Evolutionary conservation across 2,888 invertebrate species (phyloP), one percentile per base, ranked within the genome.

Genomic region (Pheosia gnoma): DNA sequence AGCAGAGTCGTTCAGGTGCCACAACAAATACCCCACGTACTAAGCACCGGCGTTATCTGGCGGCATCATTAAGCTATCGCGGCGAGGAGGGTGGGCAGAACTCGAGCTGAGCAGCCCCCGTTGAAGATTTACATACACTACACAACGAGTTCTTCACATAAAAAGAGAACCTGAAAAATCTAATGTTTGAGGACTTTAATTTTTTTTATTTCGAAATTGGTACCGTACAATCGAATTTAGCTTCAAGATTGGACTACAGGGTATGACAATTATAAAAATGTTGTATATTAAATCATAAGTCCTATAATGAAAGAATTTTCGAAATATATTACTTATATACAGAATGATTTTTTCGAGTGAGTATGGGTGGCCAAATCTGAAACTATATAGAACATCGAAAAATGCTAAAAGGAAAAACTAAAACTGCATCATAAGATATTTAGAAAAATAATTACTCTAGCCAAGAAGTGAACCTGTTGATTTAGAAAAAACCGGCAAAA

Each of bases 31-130:
- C 60, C 57, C 60, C 68, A 67, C 52, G 67, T 37, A 47, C 47
- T n/a, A 47, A 47, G 47, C 11, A 47, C 9, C 51, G 25, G 67
- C 70, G 76, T 68, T 78, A 77, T 74, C 77, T 25, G 25, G 77
- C 59, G 62, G 60, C 71, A 72, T 77, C 74, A 76, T 78, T 74
- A 77, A 69, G 78, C 72, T 75, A 76, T 74, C 66, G 67, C 45
- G 57, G 55, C 49, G 60, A 57, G 64, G 61, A 36, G 70, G 58
- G 74, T 62, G 74, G 65, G 74, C 65, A 67, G 69, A 57, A 9
- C 57, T 36, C 43, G 45, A 36, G 25, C 45, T 36, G 70, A 65
- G 69, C 63, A 65, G 68, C 62, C 65, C 60, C 65, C 52, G 62
- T 62, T 57, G 58, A 65, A 65, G 57, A 78, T 77, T 78, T 74